A percentile compares a stretch with the other conserved stretches of the same genome.
Conservation (phyloP, 2,113 vertebrate species). For the Hippocampus guttulatus region DNA sequence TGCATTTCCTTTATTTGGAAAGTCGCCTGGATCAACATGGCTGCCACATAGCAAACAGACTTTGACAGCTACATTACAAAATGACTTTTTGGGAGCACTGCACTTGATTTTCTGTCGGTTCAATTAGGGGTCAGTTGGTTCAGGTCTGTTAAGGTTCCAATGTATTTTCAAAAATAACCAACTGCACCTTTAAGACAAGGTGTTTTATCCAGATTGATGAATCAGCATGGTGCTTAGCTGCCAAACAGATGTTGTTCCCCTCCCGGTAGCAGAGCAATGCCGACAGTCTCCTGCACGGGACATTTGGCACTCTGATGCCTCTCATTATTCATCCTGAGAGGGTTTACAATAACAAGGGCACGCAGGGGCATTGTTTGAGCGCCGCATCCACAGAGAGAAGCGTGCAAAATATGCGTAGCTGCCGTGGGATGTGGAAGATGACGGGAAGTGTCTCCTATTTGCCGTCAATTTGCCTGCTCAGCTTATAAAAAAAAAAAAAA, state of each 20-base stretch:
- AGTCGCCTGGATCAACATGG: too few species aligned
- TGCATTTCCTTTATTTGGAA: too few species aligned
- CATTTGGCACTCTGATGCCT: slow-evolving; percentile 74
- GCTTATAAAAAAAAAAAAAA: neutral
- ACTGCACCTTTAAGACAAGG: slow-evolving; percentile 60
- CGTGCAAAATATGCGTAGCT: slow-evolving; percentile 55
- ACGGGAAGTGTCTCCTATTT: slow-evolving; percentile 37
- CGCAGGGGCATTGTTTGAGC: slow-evolving; percentile 64
- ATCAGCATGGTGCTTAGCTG: slow-evolving; percentile 64
- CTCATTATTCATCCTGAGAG: slow-evolving; percentile 74
- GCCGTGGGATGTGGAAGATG: slow-evolving; percentile 42
- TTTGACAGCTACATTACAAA: too few species aligned
- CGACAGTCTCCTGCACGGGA: slow-evolving; percentile 71
- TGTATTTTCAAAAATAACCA: slow-evolving; percentile 44
- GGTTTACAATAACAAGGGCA: slow-evolving; percentile 75
- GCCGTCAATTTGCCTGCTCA: slow-evolving; percentile 34
- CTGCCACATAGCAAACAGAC: too few species aligned
- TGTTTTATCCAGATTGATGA: slow-evolving; percentile 60
- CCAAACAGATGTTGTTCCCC: slow-evolving; percentile 74
- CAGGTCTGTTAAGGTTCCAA: too few species aligned
- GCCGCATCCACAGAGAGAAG: slow-evolving; percentile 56
- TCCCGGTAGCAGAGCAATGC: slow-evolving; percentile 64
- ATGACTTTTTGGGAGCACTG: too few species aligned
- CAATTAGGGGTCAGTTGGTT: neutral
- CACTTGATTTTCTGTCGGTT: neutral